Percentiles rank a stretch among this genome's conserved stretches.
phyloP scores from a whole-genome alignment of 2,113 vertebrate genomes.

The Cynoglossus semilaevis region DNA sequence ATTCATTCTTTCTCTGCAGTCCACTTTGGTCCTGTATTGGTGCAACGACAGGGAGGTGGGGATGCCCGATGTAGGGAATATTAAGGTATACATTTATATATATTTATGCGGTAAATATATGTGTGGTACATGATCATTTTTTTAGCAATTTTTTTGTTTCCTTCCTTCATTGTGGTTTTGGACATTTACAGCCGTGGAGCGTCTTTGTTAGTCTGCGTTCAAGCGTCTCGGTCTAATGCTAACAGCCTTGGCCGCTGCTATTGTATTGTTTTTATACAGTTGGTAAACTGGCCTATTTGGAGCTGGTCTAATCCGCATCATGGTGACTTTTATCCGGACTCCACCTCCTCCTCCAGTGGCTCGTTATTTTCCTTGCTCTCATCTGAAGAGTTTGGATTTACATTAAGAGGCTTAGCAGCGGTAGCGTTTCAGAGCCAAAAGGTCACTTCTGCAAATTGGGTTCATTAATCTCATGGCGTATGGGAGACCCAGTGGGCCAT shows the following conservation, averaged over 20 bases:
- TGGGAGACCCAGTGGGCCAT: slow-evolving; percentile 69
- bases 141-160: too few relatives aligned
- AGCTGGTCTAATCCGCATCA: slow-evolving; percentile 41
- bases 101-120: too few relatives aligned
- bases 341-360: slow-evolving; percentile 50
- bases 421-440: slow-evolving; percentile 74
- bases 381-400: slow-evolving; percentile 66
- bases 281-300: slow-evolving; percentile 42
- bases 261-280: slow-evolving; percentile 35
- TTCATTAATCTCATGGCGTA: slow-evolving; percentile 80
- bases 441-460: slow-evolving; percentile 82
- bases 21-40: too few relatives aligned
- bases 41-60: too few relatives aligned
- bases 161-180: too few relatives aligned
- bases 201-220: too few relatives aligned
- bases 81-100: too few relatives aligned
- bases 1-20: too few relatives aligned
- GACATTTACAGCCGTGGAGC: too few relatives aligned
- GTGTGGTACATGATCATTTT: too few relatives aligned
- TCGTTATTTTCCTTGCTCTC: slow-evolving; percentile 62
- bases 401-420: slow-evolving; percentile 77
- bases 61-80: too few relatives aligned
- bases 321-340: slow-evolving; percentile 54
- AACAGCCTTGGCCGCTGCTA: background rate
- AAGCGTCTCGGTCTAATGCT: too few relatives aligned